A percentile compares a stretch with the other conserved stretches of the same genome.
phyloP scores from a whole-genome alignment of 2,888 invertebrate species.

The Microctonus aethiopoides region DNA sequence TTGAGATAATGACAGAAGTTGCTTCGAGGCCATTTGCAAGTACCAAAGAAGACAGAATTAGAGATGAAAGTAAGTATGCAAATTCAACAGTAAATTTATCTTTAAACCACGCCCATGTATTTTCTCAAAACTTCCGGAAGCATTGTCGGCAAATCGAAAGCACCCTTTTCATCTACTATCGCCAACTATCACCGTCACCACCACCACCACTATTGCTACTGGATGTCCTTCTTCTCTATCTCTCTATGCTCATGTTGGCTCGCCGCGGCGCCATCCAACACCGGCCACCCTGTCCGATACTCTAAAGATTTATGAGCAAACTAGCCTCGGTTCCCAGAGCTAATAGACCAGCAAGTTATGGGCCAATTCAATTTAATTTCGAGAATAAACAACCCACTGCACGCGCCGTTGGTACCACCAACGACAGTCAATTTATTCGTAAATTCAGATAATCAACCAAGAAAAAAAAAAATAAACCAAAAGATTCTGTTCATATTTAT shows the following conservation, averaged over 20 bases:
- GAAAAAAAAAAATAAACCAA: neutral
- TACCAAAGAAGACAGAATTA: neutral
- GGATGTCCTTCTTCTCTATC: too few relatives aligned
- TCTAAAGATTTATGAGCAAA: constrained; percentile 64
- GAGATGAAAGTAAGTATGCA: constrained; percentile 58
- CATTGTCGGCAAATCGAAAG: constrained; percentile 62
- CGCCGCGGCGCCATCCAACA: constrained; percentile 41
- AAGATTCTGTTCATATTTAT: neutral
- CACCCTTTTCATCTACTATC: constrained; percentile 42
- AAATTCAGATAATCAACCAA: constrained; percentile 39
- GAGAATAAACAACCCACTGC: constrained; percentile 60
- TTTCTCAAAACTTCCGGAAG: constrained; percentile 63
- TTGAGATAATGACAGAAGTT: neutral
- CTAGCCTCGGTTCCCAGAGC: constrained; percentile 61
- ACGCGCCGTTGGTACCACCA: constrained; percentile 44
- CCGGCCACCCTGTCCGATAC: constrained; percentile 57
- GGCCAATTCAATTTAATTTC: constrained; percentile 65
- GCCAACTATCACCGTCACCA: constrained; percentile 29
- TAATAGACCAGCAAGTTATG: constrained; percentile 66
- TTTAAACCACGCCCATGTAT: constrained; percentile 65
- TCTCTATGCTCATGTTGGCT: constrained; percentile 20
- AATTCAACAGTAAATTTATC: constrained; percentile 64
- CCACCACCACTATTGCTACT: constrained; percentile 31
- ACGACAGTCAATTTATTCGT: constrained; percentile 56
- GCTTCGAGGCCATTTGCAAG: neutral